Conservation (phyloP, 2,888 invertebrate species). For the Ethmia dodecea region DNA sequence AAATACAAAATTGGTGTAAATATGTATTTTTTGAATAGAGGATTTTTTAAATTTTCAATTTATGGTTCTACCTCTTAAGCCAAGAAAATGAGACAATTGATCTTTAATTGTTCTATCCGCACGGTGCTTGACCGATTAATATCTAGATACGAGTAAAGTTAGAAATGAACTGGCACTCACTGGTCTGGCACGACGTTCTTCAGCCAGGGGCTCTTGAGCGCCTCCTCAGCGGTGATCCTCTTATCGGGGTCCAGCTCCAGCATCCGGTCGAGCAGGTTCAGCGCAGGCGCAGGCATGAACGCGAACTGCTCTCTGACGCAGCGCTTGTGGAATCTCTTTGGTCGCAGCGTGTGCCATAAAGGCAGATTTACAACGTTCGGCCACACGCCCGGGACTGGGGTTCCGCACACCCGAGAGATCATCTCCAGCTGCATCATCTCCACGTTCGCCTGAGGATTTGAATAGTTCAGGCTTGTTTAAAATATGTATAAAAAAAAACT, state of each 20-base stretch:
- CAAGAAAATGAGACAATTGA: too few relatives aligned
- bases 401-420: constrained; percentile 96
- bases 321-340: constrained; percentile 92
- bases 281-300: constrained; percentile 91
- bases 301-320: constrained; percentile 95
- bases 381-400: constrained; percentile 97
- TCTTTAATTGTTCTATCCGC: too few relatives aligned
- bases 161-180: constrained; percentile 57
- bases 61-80: too few relatives aligned
- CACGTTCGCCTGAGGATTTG: constrained; percentile 93
- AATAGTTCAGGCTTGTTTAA: too few relatives aligned
- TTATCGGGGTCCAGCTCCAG: constrained; percentile 96
- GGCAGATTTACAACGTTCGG: constrained; percentile 96
- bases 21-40: too few relatives aligned
- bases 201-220: constrained; percentile 94
- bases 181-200: constrained; percentile 93
- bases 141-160: too few relatives aligned
- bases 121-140: too few relatives aligned
- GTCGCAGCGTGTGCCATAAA: constrained; percentile 93
- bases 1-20: too few relatives aligned
- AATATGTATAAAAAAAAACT: too few relatives aligned
- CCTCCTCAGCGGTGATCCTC: constrained; percentile 95
- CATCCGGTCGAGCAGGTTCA: constrained; percentile 96
- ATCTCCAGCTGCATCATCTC: constrained; percentile 96
- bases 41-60: too few relatives aligned